Evolutionary conservation across 2,797 vertebrate species (phyloP).

Genomic region (Bovichtus variegatus): DNA sequence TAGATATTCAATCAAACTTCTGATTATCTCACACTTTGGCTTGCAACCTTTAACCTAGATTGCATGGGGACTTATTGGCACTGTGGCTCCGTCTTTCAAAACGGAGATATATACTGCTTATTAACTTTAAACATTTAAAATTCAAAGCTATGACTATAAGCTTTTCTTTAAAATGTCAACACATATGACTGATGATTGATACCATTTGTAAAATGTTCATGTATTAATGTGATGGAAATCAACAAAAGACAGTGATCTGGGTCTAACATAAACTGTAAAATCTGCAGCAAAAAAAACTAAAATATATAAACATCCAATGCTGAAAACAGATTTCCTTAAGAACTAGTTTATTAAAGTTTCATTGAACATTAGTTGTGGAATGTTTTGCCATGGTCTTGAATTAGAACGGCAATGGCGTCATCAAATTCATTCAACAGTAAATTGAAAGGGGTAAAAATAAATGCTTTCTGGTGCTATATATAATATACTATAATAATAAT

Average conservation of each 20-base stretch:
- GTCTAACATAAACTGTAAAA: neutral
- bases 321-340: neutral
- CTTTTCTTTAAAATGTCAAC: conserved; percentile 49
- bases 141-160: conserved; percentile 28
- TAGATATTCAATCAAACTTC: conserved; percentile 25
- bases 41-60: conserved; percentile 47
- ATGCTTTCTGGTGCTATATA: neutral
- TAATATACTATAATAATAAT: no score
- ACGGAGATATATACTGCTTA: conserved; percentile 52
- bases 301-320: neutral
- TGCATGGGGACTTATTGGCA: conserved; percentile 43
- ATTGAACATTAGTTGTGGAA: neutral
- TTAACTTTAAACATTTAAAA: conserved; percentile 71
- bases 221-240: conserved; percentile 13
- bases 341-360: neutral
- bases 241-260: neutral
- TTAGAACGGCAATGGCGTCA: neutral
- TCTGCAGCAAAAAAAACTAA: neutral
- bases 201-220: conserved; percentile 15
- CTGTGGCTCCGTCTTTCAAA: conserved; percentile 34
- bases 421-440: neutral
- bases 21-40: conserved; percentile 28
- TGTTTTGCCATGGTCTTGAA: neutral
- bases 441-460: neutral
- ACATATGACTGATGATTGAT: conserved; percentile 9